Evolutionary conservation across 2,888 invertebrate species (phyloP), one percentile per base, ranked within the genome.

Genomic region (Diplolepis rosae): DNA sequence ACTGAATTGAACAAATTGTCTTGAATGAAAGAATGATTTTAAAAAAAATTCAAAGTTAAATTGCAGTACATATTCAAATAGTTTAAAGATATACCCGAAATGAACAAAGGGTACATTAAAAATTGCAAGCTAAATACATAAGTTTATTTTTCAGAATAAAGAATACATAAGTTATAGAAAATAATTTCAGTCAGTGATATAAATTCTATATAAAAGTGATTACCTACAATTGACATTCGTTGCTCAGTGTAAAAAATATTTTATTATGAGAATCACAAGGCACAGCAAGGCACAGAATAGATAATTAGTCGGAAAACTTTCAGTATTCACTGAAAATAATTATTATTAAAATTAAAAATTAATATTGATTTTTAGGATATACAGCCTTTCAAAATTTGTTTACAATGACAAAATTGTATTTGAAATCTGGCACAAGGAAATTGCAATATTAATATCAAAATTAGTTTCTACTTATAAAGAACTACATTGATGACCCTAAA

Each of bases 211-310:
- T n/a, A 30, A 13, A 54, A 30, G 22, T 1, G 18, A 32, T 32
- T 15, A 13, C 32, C 24, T 1, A 50, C 22, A 11, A 56, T 18
- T 35, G 32, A 9, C 5, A 5, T 28, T 56, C 56, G 35, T 61
- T 39, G 61, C 24, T 18, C 35, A 7, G 7, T 18, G 24, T 61
- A 39, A 22, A 9, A 35, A 61, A 15, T 61, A 39, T 35, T 61
- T 22, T 61, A 61, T 39, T 39, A 39, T 35, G 2, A 39, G 22
- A 61, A 61, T 61, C 39, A 27, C 61, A 61, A 61, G 61, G 61
- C 61, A 61, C 27, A 24, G 7, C 1, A 61, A 61, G 61, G 61
- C 39, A 61, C 61, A 61, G 24, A 27, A 35, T 61, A 61, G 7
- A 39, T 61, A 1, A 18, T 39, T 1, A 24, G n/a, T 24, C 22